phyloP scores from a whole-genome alignment of 2,888 invertebrate genomes.

The Liposcelis brunnea region DNA sequence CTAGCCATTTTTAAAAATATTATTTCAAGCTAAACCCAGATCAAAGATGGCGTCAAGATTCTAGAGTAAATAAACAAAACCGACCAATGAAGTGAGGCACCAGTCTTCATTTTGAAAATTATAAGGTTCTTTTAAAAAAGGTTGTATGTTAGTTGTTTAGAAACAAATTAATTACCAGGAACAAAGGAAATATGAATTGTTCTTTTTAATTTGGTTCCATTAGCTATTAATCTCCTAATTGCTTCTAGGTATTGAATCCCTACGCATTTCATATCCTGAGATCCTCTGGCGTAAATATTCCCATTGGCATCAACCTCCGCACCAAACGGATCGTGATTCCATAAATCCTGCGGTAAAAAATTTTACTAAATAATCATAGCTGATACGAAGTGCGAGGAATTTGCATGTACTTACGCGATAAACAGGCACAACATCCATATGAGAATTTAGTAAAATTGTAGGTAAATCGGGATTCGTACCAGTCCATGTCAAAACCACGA shows the following conservation, averaged over 20 bases:
- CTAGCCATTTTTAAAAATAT: no score
- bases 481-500: constrained; percentile 66
- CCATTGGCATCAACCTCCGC: constrained; percentile 72
- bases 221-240: constrained; percentile 37
- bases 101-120: no score
- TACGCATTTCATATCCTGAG: constrained; percentile 77
- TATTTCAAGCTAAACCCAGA: no score
- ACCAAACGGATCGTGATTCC: constrained; percentile 78
- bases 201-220: constrained; percentile 36
- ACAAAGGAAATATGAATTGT: constrained; percentile 53
- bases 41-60: no score
- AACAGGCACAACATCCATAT: constrained; percentile 95
- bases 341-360: constrained; percentile 48
- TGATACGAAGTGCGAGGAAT: no score
- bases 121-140: no score
- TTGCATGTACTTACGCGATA: constrained; percentile 46
- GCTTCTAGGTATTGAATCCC: constrained; percentile 61
- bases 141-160: no score
- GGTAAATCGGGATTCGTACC: constrained; percentile 55
- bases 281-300: constrained; percentile 71
- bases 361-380: no score
- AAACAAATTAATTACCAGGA: constrained; percentile 35
- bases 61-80: no score
- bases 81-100: no score
- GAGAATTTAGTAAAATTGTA: constrained; percentile 74